These are phyloP conservation scores for Dynastes maya DNA, from an alignment of 2,888 invertebrate genomes.

Conservation along the genomic window DNA sequence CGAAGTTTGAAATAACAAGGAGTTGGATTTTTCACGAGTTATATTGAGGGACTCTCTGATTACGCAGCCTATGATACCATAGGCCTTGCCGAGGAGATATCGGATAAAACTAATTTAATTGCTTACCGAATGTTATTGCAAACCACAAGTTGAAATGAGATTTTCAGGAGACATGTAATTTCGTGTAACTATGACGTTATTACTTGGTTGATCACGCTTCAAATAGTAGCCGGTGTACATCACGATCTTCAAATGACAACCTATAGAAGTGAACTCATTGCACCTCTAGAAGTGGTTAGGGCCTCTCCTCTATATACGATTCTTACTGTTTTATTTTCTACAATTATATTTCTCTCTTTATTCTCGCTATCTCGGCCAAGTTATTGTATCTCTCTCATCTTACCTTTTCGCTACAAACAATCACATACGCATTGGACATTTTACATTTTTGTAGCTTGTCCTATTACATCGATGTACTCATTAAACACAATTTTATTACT, in stretches of 20 bases:
- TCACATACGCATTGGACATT: slow-evolving; percentile 39
- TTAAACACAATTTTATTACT: slow-evolving; percentile 38
- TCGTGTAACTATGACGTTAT: slow-evolving; percentile 67
- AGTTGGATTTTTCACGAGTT: neutral
- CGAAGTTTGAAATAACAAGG: slow-evolving; percentile 23
- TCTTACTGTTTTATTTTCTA: slow-evolving; percentile 62
- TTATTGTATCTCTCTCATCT: slow-evolving; percentile 55
- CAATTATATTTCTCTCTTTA: slow-evolving; percentile 61
- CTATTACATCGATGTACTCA: slow-evolving; percentile 28
- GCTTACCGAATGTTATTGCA: slow-evolving; percentile 61
- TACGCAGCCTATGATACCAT: slow-evolving; percentile 13
- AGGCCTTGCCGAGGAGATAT: slow-evolving; percentile 25
- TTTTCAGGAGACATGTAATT: slow-evolving; percentile 58
- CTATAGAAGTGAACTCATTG: slow-evolving; percentile 57
- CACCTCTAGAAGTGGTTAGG: slow-evolving; percentile 50
- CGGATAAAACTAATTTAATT: slow-evolving; percentile 47
- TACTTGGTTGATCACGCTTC: slow-evolving; percentile 68
- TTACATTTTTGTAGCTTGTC: slow-evolving; percentile 38
- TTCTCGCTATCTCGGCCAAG: slow-evolving; percentile 56
- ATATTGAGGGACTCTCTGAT: neutral
- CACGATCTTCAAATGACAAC: slow-evolving; percentile 67
- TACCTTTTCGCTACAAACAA: slow-evolving; percentile 27
- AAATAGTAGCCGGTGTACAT: slow-evolving; percentile 69
- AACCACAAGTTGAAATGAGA: slow-evolving; percentile 60
- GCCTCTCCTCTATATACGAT: slow-evolving; percentile 9